These are phyloP conservation scores for Cephus pygmeus DNA, from an alignment of 2,888 invertebrate genomes.

Conservation along the genomic window DNA sequence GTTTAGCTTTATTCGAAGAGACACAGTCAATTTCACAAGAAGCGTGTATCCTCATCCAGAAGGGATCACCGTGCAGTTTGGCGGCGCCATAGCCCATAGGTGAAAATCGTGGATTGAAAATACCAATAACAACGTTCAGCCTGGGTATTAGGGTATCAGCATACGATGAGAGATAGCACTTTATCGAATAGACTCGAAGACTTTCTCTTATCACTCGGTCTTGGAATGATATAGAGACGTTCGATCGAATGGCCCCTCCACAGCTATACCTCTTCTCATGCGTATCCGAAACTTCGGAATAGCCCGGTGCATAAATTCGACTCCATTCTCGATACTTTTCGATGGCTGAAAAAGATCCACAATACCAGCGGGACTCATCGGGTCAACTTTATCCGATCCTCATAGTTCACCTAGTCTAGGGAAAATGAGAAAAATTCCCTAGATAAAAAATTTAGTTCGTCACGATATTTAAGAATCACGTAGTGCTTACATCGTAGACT, in stretches of 20 bases:
- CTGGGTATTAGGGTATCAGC: background rate
- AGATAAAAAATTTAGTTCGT: background rate
- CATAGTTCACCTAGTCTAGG: background rate
- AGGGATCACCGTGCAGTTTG: background rate
- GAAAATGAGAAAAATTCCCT: background rate
- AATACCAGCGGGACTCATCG: no score
- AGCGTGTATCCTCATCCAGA: background rate
- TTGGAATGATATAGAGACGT: background rate
- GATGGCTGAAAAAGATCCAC: background rate
- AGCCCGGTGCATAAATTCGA: background rate
- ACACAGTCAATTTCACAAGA: background rate
- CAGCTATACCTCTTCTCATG: background rate
- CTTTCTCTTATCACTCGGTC: constrained; percentile 11
- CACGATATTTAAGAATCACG: background rate
- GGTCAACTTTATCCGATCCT: no score
- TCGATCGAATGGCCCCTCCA: background rate
- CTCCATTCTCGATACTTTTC: background rate
- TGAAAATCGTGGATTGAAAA: background rate
- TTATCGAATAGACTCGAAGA: constrained; percentile 12
- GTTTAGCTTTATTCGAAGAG: background rate
- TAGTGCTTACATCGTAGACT: no score
- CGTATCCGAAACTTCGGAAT: background rate
- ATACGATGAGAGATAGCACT: constrained; percentile 11
- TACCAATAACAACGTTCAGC: background rate
- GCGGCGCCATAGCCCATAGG: background rate